phyloP scores from a whole-genome alignment of 2,797 vertebrate genomes.

The Gastrophryne carolinensis region DNA sequence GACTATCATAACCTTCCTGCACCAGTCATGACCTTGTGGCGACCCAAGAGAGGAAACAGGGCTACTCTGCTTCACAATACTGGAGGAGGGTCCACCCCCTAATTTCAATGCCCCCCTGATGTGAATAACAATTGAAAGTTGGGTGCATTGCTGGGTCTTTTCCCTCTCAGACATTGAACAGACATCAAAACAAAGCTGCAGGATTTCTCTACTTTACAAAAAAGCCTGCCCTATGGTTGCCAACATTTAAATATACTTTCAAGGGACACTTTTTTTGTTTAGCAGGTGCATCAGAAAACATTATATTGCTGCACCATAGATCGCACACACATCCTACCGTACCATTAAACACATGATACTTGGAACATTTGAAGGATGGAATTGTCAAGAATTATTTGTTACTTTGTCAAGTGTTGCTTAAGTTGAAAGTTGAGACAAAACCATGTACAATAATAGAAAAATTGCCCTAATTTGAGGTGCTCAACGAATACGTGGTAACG shows the following conservation, averaged over 20 bases:
- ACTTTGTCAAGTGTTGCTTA: too few species aligned
- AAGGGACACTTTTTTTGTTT: not conserved
- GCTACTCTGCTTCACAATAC: slow-evolving; percentile 53
- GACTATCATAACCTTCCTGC: slow-evolving; percentile 58
- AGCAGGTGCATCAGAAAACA: not conserved
- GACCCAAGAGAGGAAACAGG: slow-evolving; percentile 59
- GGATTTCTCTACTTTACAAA: not conserved
- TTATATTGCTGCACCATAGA: not conserved
- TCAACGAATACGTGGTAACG: too few species aligned
- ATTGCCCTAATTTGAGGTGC: too few species aligned
- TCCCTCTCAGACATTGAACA: slow-evolving; percentile 38
- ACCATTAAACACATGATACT: too few species aligned
- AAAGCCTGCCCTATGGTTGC: not conserved
- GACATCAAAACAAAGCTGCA: not conserved
- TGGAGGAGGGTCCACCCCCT: slow-evolving; percentile 20
- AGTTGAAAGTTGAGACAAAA: too few species aligned
- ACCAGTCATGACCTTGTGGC: slow-evolving; percentile 63
- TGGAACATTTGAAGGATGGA: too few species aligned
- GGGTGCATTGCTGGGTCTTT: slow-evolving; percentile 8
- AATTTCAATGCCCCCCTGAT: slow-evolving; percentile 33
- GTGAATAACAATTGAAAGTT: slow-evolving; percentile 38
- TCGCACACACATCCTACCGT: too few species aligned
- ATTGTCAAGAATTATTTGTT: too few species aligned
- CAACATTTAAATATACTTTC: not conserved
- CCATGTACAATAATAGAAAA: too few species aligned